Evolutionary conservation across 2,113 vertebrate species (phyloP).

Genomic region (Saccopteryx bilineata): DNA sequence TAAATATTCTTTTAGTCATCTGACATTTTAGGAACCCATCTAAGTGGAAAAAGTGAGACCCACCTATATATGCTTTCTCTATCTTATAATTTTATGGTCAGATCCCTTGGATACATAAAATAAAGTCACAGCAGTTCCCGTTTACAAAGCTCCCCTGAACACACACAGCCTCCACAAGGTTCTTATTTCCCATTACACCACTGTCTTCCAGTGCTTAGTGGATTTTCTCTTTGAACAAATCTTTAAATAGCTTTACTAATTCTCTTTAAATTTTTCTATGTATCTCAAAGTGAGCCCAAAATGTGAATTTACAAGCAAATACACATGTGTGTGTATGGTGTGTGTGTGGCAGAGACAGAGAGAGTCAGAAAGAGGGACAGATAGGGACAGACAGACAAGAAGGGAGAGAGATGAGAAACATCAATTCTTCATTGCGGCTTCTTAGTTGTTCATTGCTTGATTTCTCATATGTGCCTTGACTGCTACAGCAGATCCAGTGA

Average conservation of each 20-base stretch:
- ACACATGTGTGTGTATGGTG: too few species aligned
- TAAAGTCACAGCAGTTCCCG: constrained; percentile 31
- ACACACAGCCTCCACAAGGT: background rate
- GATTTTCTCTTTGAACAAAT: background rate
- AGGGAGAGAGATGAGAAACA: too few species aligned
- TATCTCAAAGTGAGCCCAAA: background rate
- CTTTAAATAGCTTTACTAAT: constrained; percentile 17
- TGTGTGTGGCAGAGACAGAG: too few species aligned
- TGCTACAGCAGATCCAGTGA: too few species aligned
- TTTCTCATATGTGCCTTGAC: too few species aligned
- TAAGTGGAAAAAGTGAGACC: constrained; percentile 21
- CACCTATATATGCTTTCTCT: constrained; percentile 40
- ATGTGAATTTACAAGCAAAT: constrained; percentile 15
- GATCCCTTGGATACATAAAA: background rate
- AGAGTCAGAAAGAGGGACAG: too few species aligned
- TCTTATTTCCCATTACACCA: constrained; percentile 29
- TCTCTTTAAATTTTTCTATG: background rate
- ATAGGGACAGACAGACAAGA: too few species aligned
- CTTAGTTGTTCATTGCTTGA: too few species aligned
- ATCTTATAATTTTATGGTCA: constrained; percentile 14
- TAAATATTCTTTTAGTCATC: constrained; percentile 27
- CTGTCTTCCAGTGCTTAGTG: background rate
- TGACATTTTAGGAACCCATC: constrained; percentile 21
- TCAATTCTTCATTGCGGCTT: too few species aligned
- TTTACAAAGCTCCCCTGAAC: constrained; percentile 30